Evolutionary conservation across 2,113 vertebrate genomes (phyloP).

Genomic region (Rana temporaria): DNA sequence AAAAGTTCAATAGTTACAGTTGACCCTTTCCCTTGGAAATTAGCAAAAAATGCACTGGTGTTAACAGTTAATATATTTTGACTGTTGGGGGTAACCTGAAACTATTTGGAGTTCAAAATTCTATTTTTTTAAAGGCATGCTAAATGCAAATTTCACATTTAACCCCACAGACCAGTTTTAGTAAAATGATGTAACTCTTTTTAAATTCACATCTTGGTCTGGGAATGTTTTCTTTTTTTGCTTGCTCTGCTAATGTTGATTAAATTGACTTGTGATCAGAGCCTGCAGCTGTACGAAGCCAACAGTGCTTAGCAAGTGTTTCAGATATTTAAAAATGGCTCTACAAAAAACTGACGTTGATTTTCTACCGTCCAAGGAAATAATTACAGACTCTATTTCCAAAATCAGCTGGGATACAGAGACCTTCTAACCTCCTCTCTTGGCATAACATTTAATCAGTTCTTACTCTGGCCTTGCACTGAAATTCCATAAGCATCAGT

Average conservation of each 20-base stretch:
- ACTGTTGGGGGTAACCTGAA: neutral
- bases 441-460: constrained; percentile 34
- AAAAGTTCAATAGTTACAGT: neutral
- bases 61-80: constrained; percentile 6
- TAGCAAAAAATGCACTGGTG: neutral
- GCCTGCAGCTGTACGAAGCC: constrained; percentile 30
- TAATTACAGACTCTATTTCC: constrained; percentile 41
- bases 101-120: constrained; percentile 28
- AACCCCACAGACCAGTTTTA: neutral
- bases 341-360: constrained; percentile 35
- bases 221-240: constrained; percentile 27
- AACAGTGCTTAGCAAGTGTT: constrained; percentile 33
- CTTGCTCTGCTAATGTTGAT: constrained; percentile 52
- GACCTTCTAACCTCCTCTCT: constrained; percentile 39
- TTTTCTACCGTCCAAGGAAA: constrained; percentile 48
- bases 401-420: constrained; percentile 41
- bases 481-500: neutral
- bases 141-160: constrained; percentile 11
- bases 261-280: constrained; percentile 35
- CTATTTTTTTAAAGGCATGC: constrained; percentile 2
- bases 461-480: constrained; percentile 13
- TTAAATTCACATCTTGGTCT: constrained; percentile 27
- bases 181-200: constrained; percentile 37
- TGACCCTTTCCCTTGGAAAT: constrained; percentile 18
- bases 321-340: constrained; percentile 46